Evolutionary conservation across 2,113 vertebrate genomes (phyloP), one percentile per base, ranked within the genome.

Genomic region (Pluvialis apricaria): DNA sequence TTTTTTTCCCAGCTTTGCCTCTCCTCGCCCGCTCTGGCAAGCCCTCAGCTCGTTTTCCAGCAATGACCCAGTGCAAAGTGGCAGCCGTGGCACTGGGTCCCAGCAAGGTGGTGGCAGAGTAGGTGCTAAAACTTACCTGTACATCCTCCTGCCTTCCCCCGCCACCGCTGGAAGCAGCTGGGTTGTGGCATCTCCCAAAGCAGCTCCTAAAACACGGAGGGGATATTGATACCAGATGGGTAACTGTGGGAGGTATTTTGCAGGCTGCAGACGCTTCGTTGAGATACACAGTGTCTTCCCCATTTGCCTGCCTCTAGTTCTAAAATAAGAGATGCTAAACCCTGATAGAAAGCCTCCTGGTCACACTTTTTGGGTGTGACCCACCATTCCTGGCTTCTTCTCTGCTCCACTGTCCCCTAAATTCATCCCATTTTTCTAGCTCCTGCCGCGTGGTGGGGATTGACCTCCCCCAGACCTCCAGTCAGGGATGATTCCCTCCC

Each of bases 1-100:
- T 2, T 32, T 64, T 51, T 28, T 5, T 8, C 47, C 68, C 38
- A 55, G 21, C 38, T 42, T 69, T 1, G 1, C 34, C 11, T 66
- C 40, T 61, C 9, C 25, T 69, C 5, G 0, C 21, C 36, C 0
- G 0, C 61, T 60, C 51, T 0, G 1, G 21, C 1, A 1, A 58
- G 24, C 36, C 20, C 25, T 49, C 13, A 76, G 45, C 10, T 52
- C 20, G 0, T 65, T 85, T 70, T 40, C 64, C 58, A 62, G 28
- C 62, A 2, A 2, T 0, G 3, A 45, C 10, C 42, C 19, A 2
- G 24, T 58, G 14, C 0, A 5, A 54, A 61, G 82, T 6, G 34
- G 5, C 58, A 79, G 40, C 49, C 4, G 1, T 54, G 54, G 22
- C 47, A 19, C 0, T 0, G 16, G 31, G 65, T 60, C 49, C 24